Conservation (phyloP, 2,113 vertebrate genomes). For the Galbula dea region DNA sequence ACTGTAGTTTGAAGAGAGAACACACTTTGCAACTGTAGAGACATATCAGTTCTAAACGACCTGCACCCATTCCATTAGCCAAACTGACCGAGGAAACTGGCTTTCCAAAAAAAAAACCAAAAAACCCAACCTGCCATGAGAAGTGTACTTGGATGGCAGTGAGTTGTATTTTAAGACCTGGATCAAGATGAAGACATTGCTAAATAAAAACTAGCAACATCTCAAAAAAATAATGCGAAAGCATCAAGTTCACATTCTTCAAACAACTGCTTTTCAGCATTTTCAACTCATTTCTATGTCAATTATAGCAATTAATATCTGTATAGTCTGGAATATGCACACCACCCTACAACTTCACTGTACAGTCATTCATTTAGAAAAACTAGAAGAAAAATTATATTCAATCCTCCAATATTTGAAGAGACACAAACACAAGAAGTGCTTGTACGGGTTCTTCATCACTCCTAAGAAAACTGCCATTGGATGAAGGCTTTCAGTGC, state of each 20-base stretch:
- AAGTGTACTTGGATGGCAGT: accelerated
- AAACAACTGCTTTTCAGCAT: background rate
- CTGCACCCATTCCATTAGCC: background rate
- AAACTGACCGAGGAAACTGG: background rate
- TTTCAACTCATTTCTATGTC: background rate
- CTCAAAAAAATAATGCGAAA: accelerated
- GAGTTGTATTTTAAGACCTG: background rate
- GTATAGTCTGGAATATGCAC: background rate
- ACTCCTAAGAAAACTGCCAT: background rate
- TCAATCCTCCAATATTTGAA: background rate
- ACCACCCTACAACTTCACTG: background rate
- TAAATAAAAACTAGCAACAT: background rate
- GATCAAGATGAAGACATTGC: background rate
- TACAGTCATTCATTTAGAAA: background rate
- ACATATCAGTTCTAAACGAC: background rate
- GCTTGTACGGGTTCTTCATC: background rate
- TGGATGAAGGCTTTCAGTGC: background rate
- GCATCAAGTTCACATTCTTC: background rate
- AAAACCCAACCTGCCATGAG: background rate
- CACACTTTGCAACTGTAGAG: background rate
- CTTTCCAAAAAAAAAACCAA: background rate
- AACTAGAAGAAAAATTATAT: background rate
- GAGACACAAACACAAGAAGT: background rate
- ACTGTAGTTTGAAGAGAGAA: background rate
- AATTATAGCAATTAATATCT: background rate